Evolutionary conservation across 2,888 invertebrate genomes (phyloP).

Genomic region (Caradrina clavipalpis): DNA sequence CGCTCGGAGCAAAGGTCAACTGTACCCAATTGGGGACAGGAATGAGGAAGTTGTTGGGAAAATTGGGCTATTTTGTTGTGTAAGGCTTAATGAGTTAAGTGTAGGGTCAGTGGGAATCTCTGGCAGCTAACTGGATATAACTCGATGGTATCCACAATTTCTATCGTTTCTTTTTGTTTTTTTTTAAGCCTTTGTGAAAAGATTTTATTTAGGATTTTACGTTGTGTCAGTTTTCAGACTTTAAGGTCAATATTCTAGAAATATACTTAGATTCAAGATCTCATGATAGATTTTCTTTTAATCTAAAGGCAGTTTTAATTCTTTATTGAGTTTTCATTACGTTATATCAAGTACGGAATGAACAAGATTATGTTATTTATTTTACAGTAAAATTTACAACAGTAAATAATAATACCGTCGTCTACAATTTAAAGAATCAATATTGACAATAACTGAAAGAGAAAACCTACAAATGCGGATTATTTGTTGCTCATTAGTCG

Average conservation of each 20-base stretch:
- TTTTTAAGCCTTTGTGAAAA: no score
- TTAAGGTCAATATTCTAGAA: no score
- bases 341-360: neutral
- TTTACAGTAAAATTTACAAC: slow-evolving; percentile 7
- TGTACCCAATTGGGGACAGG: slow-evolving; percentile 52
- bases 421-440: slow-evolving; percentile 8
- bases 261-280: no score
- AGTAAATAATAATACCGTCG: slow-evolving; percentile 8
- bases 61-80: slow-evolving; percentile 33
- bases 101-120: slow-evolving; percentile 30
- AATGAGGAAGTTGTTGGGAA: slow-evolving; percentile 46
- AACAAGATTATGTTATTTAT: neutral
- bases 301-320: neutral
- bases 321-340: neutral
- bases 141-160: neutral
- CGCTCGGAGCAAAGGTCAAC: slow-evolving; percentile 66
- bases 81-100: slow-evolving; percentile 33
- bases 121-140: neutral
- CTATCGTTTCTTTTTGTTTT: no score
- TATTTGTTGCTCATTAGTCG: slow-evolving; percentile 41
- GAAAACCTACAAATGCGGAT: slow-evolving; percentile 50
- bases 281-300: neutral
- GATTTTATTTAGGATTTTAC: no score
- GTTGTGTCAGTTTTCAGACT: no score
- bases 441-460: slow-evolving; percentile 20